Evolutionary conservation across 2,888 invertebrate species (phyloP).

Genomic region (Hylaea fasciaria): DNA sequence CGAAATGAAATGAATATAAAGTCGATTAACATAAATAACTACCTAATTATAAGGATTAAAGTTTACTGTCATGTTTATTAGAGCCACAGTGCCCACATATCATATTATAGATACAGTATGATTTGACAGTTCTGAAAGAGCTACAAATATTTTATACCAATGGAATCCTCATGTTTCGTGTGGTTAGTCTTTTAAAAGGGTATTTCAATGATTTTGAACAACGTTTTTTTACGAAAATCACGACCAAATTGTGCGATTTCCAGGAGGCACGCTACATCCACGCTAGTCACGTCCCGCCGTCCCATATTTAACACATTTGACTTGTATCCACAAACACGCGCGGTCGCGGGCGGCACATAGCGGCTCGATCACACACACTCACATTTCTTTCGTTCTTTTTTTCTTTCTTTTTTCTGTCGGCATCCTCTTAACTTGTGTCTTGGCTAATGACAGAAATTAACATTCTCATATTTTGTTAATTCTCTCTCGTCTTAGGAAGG

Average conservation of each 20-base stretch:
- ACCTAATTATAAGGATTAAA: too few species aligned
- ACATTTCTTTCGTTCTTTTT: conserved; percentile 59
- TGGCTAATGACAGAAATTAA: conserved; percentile 82
- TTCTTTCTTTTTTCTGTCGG: conserved; percentile 66
- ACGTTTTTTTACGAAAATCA: too few species aligned
- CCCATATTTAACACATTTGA: conserved; percentile 79
- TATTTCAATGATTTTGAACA: too few species aligned
- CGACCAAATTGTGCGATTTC: conserved; percentile 45
- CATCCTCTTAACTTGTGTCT: conserved; percentile 70
- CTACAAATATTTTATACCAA: too few species aligned
- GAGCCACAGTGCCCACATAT: too few species aligned
- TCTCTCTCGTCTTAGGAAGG: conserved; percentile 66
- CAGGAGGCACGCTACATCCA: conserved; percentile 44
- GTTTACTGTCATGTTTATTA: too few species aligned
- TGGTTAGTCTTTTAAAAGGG: too few species aligned
- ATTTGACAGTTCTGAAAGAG: too few species aligned
- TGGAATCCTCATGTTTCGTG: too few species aligned
- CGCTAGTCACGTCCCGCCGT: conserved; percentile 44
- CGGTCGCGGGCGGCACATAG: conserved; percentile 62
- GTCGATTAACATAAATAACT: too few species aligned
- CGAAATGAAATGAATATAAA: too few species aligned
- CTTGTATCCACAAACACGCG: conserved; percentile 78
- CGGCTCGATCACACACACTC: conserved; percentile 71
- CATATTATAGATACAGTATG: too few species aligned
- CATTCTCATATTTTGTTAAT: conserved; percentile 78